A percentile compares a stretch with the other conserved stretches of the same genome.
These are phyloP conservation scores for Temnothorax nylanderi DNA, from an alignment of 1,140 invertebrate species.

Conservation along the genomic window DNA sequence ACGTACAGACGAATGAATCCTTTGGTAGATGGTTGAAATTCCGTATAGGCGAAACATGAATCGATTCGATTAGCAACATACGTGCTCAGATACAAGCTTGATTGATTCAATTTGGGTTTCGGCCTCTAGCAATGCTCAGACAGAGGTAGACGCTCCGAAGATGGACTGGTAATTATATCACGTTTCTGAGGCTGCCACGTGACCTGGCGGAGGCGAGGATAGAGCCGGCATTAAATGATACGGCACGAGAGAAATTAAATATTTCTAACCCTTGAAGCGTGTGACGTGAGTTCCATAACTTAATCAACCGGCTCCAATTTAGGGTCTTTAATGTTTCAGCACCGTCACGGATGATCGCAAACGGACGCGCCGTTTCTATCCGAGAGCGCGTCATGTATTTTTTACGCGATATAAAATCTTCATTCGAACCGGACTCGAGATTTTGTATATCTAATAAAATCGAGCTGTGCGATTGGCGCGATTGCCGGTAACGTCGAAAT, in stretches of 20 bases:
- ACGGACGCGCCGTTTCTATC: background rate
- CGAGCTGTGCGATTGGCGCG: no score
- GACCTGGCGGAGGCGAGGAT: slow-evolving; percentile 26
- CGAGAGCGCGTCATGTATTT: background rate
- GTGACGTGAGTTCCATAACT: background rate
- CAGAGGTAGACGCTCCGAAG: slow-evolving; percentile 24
- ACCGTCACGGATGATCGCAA: background rate
- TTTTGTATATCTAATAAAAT: slow-evolving; percentile 7
- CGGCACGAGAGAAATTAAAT: slow-evolving; percentile 18
- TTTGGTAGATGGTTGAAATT: slow-evolving; percentile 67
- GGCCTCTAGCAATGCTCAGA: slow-evolving; percentile 5
- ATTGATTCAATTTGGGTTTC: slow-evolving; percentile 61
- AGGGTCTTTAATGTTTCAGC: slow-evolving; percentile 8
- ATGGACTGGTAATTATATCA: slow-evolving; percentile 62
- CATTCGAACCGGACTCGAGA: background rate
- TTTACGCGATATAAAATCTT: background rate
- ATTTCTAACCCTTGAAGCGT: slow-evolving; percentile 13
- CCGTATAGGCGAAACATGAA: slow-evolving; percentile 73
- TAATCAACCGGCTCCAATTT: background rate
- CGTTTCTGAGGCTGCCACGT: slow-evolving; percentile 28
- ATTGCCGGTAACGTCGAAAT: background rate
- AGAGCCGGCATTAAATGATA: background rate
- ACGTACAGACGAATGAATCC: slow-evolving; percentile 34
- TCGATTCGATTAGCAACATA: slow-evolving; percentile 77
- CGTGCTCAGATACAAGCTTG: slow-evolving; percentile 70